Conservation (phyloP, 2,113 vertebrate genomes). For the Corvus moneduloides region DNA sequence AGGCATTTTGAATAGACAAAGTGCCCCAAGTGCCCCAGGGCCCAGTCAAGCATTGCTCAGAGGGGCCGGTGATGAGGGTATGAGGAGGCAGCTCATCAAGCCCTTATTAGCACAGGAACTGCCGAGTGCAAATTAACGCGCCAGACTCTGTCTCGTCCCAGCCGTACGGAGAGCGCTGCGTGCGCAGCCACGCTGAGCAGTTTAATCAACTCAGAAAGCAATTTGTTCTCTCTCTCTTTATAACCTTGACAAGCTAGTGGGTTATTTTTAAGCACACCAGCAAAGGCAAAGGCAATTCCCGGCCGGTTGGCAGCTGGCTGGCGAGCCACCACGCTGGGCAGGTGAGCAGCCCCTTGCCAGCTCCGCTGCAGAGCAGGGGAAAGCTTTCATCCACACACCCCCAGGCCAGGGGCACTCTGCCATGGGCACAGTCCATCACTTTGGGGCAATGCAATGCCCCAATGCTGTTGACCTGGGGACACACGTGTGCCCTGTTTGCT, state of each 20-base stretch:
- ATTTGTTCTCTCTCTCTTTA: constrained; percentile 67
- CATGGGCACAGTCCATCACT: accelerated
- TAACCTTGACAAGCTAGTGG: constrained; percentile 60
- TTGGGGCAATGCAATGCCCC: accelerated
- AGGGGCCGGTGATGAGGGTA: not conserved
- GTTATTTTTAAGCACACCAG: constrained; percentile 62
- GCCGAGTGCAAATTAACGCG: constrained; percentile 10
- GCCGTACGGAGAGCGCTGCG: not conserved
- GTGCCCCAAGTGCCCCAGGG: not conserved
- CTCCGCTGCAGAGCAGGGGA: accelerated
- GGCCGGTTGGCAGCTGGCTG: not conserved
- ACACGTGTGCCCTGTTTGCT: accelerated
- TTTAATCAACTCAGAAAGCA: constrained; percentile 69
- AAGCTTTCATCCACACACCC: not conserved
- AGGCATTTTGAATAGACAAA: not conserved
- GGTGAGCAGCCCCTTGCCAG: not conserved
- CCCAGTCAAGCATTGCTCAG: not conserved
- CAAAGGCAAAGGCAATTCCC: constrained; percentile 14
- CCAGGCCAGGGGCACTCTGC: not conserved
- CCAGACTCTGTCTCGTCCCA: not conserved
- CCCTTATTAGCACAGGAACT: constrained; percentile 47
- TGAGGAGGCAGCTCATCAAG: constrained; percentile 51
- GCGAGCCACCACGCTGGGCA: not conserved
- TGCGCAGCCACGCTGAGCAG: constrained; percentile 21
- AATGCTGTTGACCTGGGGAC: not conserved